Conservation (phyloP, 2,888 invertebrate genomes). For the Sminthurides aquaticus region DNA sequence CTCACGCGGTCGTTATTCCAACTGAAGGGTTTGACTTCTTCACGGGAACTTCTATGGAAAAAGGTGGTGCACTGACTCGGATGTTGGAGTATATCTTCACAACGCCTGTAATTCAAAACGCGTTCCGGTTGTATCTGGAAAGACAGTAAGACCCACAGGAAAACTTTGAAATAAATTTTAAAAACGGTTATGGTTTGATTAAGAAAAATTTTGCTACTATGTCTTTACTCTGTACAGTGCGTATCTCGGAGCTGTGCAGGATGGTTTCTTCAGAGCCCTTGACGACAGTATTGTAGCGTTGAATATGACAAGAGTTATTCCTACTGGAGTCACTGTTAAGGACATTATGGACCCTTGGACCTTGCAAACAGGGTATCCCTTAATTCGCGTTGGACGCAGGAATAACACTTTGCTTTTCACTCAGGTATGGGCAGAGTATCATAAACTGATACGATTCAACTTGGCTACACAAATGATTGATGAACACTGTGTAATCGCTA, state of each 20-base stretch:
- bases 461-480: too few species aligned
- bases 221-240: constrained; percentile 2
- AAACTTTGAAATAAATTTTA: too few species aligned
- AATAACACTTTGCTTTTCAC: constrained; percentile 1
- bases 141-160: constrained; percentile 1
- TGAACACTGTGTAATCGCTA: too few species aligned
- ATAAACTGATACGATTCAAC: too few species aligned
- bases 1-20: constrained; percentile 35
- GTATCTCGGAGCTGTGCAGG: constrained; percentile 23
- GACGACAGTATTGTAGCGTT: constrained; percentile 21
- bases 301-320: constrained; percentile 11
- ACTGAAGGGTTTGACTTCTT: constrained; percentile 18
- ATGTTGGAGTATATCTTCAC: constrained; percentile 35
- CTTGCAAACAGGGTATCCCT: constrained; percentile 28
- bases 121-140: constrained; percentile 24
- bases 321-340: constrained; percentile 20
- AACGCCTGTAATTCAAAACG: constrained; percentile 25
- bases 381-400: constrained; percentile 23
- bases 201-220: too few species aligned
- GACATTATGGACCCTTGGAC: constrained; percentile 38
- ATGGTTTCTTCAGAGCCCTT: constrained; percentile 28
- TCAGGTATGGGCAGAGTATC: constrained; percentile 10
- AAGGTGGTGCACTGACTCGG: constrained; percentile 30
- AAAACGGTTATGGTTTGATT: too few species aligned
- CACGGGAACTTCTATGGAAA: constrained; percentile 30